Evolutionary conservation across 2,113 vertebrate species (phyloP).

Genomic region (Psilopogon haemacephalus): DNA sequence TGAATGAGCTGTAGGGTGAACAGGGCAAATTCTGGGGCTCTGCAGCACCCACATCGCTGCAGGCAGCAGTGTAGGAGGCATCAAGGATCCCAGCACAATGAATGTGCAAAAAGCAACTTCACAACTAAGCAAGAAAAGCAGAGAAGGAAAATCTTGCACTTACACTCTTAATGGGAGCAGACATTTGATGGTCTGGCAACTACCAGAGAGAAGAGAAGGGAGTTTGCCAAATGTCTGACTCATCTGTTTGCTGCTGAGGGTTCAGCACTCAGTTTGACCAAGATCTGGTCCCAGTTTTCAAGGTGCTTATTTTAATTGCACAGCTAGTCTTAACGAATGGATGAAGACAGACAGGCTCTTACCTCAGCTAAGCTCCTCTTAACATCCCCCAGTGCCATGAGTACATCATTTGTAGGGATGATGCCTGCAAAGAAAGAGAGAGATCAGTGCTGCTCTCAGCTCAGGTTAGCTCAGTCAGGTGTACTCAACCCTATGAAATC

Average conservation of each 20-base stretch:
- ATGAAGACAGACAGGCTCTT: conserved; percentile 41
- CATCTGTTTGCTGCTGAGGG: conserved; percentile 4
- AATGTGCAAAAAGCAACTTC: background rate
- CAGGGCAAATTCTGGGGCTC: background rate
- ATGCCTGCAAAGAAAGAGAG: conserved; percentile 75
- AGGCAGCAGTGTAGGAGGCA: background rate
- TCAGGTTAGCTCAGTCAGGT: background rate
- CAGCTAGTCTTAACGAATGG: background rate
- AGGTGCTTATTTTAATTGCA: conserved; percentile 35
- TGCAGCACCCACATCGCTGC: background rate
- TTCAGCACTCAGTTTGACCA: background rate
- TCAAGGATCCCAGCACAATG: background rate
- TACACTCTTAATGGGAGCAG: background rate
- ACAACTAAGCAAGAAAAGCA: background rate
- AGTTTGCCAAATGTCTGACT: conserved; percentile 8
- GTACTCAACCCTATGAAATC: background rate
- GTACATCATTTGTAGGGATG: conserved; percentile 89
- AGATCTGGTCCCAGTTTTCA: background rate
- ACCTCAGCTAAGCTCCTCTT: conserved; percentile 87
- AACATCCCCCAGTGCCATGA: conserved; percentile 87
- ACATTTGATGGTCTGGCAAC: conserved; percentile 21
- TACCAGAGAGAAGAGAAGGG: background rate
- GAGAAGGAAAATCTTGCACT: background rate
- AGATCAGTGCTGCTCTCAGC: conserved; percentile 15
- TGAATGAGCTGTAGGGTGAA: background rate